Percentiles rank a stretch among this genome's conserved stretches.
Conservation (phyloP, 2,113 vertebrate species). For the Perca fluviatilis region DNA sequence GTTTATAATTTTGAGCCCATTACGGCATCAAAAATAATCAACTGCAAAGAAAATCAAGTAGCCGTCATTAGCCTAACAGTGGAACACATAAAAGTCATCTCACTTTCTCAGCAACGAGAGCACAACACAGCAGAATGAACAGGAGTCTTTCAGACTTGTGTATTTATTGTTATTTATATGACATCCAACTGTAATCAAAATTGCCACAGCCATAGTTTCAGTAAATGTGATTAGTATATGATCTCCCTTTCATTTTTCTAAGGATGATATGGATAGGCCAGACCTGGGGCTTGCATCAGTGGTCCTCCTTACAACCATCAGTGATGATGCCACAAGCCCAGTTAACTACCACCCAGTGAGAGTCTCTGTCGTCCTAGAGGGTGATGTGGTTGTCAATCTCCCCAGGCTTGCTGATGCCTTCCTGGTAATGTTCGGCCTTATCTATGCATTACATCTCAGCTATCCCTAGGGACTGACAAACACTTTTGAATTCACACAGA, state of each 20-base stretch:
- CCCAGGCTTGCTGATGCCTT: constrained; percentile 16
- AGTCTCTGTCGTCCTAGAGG: constrained; percentile 25
- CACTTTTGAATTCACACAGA: not conserved
- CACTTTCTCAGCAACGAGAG: no score
- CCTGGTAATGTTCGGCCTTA: constrained; percentile 30
- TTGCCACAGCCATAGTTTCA: no score
- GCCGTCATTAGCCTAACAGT: no score
- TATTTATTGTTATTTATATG: no score
- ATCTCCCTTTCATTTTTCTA: not conserved
- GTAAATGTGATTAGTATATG: no score
- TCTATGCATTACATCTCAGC: constrained; percentile 35
- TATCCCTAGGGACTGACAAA: constrained; percentile 13
- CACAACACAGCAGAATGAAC: no score
- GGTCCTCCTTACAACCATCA: constrained; percentile 19
- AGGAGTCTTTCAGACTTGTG: no score
- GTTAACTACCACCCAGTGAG: constrained; percentile 14
- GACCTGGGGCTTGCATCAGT: not conserved
- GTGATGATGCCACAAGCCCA: not conserved
- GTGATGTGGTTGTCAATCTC: not conserved
- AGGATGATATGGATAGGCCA: not conserved
- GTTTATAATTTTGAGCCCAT: no score
- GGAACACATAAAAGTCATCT: no score
- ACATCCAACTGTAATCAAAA: no score
- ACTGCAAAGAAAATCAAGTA: no score
- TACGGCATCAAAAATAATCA: no score